Conservation (phyloP, 2,888 invertebrate species). For the Hesperia comma region DNA sequence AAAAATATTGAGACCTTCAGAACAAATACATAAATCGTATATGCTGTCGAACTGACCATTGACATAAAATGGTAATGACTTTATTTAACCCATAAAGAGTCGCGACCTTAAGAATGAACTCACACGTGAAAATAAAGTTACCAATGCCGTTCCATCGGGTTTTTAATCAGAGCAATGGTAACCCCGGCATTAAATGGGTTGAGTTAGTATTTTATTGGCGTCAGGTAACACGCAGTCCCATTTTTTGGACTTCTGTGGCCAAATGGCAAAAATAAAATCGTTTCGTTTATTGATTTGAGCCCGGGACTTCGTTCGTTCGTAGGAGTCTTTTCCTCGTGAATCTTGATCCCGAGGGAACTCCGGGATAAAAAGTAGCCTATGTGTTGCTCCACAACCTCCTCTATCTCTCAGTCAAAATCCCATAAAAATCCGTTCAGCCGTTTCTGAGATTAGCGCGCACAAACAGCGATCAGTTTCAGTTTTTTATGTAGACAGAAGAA, state of each 20-base stretch:
- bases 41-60: neutral
- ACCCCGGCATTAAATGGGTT: neutral
- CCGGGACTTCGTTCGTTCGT: too few relatives aligned
- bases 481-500: too few relatives aligned
- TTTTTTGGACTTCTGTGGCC: neutral
- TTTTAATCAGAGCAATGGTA: conserved; percentile 4
- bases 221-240: neutral
- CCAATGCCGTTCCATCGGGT: neutral
- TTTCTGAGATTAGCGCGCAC: too few relatives aligned
- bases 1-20: conserved; percentile 42
- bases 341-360: too few relatives aligned
- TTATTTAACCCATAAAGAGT: conserved; percentile 37
- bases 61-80: conserved; percentile 14
- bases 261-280: neutral
- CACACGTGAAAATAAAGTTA: conserved; percentile 4
- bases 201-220: conserved; percentile 8
- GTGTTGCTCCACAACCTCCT: too few relatives aligned
- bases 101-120: conserved; percentile 40
- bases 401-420: too few relatives aligned
- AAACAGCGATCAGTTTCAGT: too few relatives aligned
- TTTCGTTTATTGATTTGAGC: neutral
- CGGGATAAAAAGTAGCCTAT: too few relatives aligned
- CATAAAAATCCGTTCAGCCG: too few relatives aligned
- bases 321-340: too few relatives aligned
- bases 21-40: conserved; percentile 43